Percentiles rank a stretch among this genome's conserved stretches.
Evolutionary conservation across 2,888 invertebrate genomes (phyloP).

Genomic region (Cepaea hortensis): DNA sequence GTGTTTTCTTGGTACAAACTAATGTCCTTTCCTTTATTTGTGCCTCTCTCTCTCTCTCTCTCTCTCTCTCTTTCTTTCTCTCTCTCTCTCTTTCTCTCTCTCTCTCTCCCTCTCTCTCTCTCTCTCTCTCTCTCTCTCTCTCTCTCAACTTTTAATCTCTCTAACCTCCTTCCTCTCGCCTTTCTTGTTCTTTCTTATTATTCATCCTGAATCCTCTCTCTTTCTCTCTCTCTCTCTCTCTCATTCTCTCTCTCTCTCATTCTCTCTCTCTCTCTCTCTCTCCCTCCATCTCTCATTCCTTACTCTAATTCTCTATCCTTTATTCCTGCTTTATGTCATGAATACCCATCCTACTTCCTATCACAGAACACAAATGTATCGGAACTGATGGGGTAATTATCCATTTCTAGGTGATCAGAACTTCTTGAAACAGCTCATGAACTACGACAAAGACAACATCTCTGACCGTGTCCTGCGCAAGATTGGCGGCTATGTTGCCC

Average conservation of each 20-base stretch:
- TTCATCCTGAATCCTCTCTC: too few species aligned
- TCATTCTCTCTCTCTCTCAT: too few species aligned
- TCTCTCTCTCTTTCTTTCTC: too few species aligned
- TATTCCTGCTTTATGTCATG: too few species aligned
- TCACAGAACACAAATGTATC: neutral
- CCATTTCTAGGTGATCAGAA: conserved; percentile 73
- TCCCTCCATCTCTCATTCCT: neutral
- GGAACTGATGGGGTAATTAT: conserved; percentile 79
- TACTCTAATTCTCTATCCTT: too few species aligned
- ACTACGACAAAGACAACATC: conserved; percentile 92
- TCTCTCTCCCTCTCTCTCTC: conserved; percentile 45
- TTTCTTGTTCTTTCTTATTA: too few species aligned
- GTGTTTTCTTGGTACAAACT: too few species aligned
- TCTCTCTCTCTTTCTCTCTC: neutral
- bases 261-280: neutral
- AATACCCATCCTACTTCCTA: neutral
- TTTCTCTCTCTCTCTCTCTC: too few species aligned
- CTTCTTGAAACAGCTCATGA: conserved; percentile 81
- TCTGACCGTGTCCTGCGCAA: conserved; percentile 88
- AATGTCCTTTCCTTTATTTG: too few species aligned
- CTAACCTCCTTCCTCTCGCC: too few species aligned
- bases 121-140: conserved; percentile 36
- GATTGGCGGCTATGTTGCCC: conserved; percentile 86
- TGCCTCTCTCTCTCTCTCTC: too few species aligned
- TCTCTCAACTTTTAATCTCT: neutral